Evolutionary conservation across 2,797 vertebrate genomes (phyloP), one percentile per base, ranked within the genome.

Genomic region (Molothrus aeneus): DNA sequence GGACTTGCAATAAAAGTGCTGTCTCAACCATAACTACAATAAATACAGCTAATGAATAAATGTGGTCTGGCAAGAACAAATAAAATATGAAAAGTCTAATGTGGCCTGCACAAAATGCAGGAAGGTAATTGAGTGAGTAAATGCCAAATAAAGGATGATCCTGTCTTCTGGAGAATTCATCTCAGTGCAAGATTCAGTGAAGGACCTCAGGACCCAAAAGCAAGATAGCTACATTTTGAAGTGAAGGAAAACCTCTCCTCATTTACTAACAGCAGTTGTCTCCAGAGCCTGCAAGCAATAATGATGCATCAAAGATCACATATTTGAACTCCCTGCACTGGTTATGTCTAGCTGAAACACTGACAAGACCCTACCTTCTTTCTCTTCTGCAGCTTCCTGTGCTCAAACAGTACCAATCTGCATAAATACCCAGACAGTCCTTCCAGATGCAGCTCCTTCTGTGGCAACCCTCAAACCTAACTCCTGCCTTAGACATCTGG

Each of bases 31-130:
- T 94, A 97, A 94, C 92, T 96, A 95, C 94, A 96, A 95, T 96
- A 97, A 97, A 97, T 95, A 95, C 85, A 97, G 74, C 75, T 97
- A 95, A 97, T 96, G 94, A 96, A 94, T 96, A 97, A 98, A 96
- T 96, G 89, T 9, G 85, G 96, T 95, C 92, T 97, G 95, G 96
- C 92, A 97, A 93, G 85, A 96, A 96, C 92, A 97, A 98, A 97
- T 91, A 97, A 94, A 96, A 96, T 95, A 47, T 29, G 91, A 95
- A 93, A 94, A 96, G 95, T 86, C 86, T 97, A 89, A 88, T 95
- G 93, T 84, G 95, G 91, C 93, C 38, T 59, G 72, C 82, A 96
- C 70, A 80, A 97, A 95, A 91, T 88, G 69, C 83, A 97, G 90
- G 83, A 96, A 96, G 90, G 95, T 92, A 96, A 97, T 31, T 95